A percentile compares a stretch with the other conserved stretches of the same genome.
phyloP scores from a whole-genome alignment of 2,797 vertebrate genomes.

The Chloroceryle amazona region DNA sequence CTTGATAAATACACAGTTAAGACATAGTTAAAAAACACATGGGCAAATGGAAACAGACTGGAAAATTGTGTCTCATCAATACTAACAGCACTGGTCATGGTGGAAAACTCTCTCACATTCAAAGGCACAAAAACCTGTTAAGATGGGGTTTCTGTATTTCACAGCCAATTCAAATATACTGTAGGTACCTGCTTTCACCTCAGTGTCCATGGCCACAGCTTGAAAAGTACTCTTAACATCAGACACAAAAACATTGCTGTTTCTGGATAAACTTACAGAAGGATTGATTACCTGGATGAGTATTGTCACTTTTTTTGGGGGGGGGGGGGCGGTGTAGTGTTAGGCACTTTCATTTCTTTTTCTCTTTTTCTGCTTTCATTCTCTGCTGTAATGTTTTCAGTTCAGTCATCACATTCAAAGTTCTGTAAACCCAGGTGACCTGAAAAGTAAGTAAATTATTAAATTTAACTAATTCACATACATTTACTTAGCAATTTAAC shows the following conservation, averaged over 20 bases:
- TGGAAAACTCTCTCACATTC: neutral
- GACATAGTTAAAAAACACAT: neutral
- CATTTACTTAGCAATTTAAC: neutral
- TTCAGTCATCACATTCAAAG: slow-evolving; percentile 91
- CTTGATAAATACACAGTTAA: neutral
- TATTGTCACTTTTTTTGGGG: no score
- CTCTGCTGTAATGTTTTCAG: slow-evolving; percentile 89
- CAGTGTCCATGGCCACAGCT: neutral
- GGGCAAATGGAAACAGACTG: neutral
- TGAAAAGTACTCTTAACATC: neutral
- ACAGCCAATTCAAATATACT: neutral
- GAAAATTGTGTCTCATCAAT: neutral
- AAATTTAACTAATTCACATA: neutral
- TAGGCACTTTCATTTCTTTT: slow-evolving; percentile 79
- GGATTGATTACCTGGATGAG: neutral
- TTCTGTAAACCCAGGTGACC: slow-evolving; percentile 92
- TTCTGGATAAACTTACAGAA: neutral
- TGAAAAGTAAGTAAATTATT: slow-evolving; percentile 69
- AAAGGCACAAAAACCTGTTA: neutral
- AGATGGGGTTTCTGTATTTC: neutral
- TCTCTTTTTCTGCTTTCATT: slow-evolving; percentile 82
- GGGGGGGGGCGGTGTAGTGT: no score
- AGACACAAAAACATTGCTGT: neutral
- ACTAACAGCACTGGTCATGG: neutral
- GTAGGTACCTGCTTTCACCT: neutral